Evolutionary conservation across 2,113 vertebrate genomes (phyloP).

Genomic region (Anoura caudifer): DNA sequence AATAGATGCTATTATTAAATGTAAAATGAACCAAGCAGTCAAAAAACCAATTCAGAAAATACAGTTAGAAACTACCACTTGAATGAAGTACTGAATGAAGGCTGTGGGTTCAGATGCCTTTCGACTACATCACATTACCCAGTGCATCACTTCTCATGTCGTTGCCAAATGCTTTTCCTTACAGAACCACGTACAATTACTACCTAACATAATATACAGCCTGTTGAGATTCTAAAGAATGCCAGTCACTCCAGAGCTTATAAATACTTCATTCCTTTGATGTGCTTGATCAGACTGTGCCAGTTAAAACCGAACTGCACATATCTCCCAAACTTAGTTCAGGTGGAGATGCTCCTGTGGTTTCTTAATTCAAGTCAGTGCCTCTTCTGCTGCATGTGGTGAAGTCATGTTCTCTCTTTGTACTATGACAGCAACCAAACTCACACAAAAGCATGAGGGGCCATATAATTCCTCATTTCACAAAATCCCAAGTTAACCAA

Average conservation of each 20-base stretch:
- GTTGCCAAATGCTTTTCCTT: background rate
- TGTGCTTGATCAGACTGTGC: background rate
- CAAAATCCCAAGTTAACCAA: background rate
- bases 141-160: background rate
- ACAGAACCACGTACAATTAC: background rate
- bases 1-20: background rate
- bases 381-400: background rate
- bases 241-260: slow-evolving; percentile 9
- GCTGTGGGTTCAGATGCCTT: background rate
- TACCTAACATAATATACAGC: background rate
- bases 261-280: slow-evolving; percentile 34
- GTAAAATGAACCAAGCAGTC: background rate
- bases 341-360: background rate
- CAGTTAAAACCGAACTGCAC: slow-evolving; percentile 28
- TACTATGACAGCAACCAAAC: background rate
- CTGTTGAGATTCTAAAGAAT: background rate
- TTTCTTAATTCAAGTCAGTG: slow-evolving; percentile 24
- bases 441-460: background rate
- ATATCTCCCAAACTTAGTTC: background rate
- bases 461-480: background rate
- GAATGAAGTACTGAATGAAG: background rate
- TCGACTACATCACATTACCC: background rate
- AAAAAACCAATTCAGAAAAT: background rate
- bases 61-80: background rate
- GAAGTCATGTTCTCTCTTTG: background rate